phyloP scores from a whole-genome alignment of 2,888 invertebrate species.

The Arctia plantaginis region DNA sequence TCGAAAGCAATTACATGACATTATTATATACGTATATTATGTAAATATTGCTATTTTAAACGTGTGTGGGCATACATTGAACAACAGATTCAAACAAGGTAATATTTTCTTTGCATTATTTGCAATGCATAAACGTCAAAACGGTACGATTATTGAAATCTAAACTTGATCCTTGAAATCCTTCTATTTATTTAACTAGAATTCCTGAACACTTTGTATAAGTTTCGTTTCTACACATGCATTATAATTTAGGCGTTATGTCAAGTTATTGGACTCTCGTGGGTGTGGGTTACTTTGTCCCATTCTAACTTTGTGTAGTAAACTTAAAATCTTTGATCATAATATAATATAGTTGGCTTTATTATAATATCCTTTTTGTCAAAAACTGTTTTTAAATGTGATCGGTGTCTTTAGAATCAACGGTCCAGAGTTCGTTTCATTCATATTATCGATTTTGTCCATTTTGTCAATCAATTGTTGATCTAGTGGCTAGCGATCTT shows the following conservation, averaged over 20 bases:
- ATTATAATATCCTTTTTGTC: too few species aligned
- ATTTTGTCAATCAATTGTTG: too few species aligned
- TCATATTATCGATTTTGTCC: too few species aligned
- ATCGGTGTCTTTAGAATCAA: too few species aligned
- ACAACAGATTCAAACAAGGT: neutral
- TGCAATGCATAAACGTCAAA: neutral
- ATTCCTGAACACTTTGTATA: conserved; percentile 1
- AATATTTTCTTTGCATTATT: conserved; percentile 3
- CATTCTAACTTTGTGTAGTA: neutral
- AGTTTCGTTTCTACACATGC: neutral
- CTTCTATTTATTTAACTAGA: conserved; percentile 11
- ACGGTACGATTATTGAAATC: neutral
- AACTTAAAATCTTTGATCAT: neutral
- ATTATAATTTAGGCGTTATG: conserved; percentile 1
- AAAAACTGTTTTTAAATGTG: too few species aligned
- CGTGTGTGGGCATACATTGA: conserved; percentile 7
- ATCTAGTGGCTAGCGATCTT: too few species aligned
- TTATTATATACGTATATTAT: neutral
- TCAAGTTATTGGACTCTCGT: neutral
- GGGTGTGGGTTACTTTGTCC: neutral
- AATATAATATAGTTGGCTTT: too few species aligned
- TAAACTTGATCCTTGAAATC: neutral
- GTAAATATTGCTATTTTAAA: neutral
- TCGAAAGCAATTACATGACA: neutral
- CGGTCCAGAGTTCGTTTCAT: too few species aligned